phyloP scores from a whole-genome alignment of 2,797 vertebrate genomes.

The Hemibagrus guttatus region DNA sequence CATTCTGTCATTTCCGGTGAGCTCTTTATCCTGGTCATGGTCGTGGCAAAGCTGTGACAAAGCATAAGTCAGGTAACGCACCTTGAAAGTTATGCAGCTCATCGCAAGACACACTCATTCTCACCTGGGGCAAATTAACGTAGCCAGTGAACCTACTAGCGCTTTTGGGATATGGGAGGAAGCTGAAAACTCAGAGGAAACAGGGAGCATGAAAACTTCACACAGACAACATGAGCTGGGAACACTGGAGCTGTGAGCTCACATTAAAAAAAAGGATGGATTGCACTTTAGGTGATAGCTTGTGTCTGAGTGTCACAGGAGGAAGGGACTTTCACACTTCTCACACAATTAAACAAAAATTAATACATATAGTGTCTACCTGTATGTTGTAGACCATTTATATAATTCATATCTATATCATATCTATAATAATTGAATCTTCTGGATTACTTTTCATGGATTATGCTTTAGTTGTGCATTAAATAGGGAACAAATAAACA shows the following conservation, averaged over 20 bases:
- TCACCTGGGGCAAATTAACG: neutral
- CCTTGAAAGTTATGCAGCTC: neutral
- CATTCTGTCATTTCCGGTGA: neutral
- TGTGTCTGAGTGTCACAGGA: neutral
- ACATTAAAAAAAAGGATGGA: neutral
- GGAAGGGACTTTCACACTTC: no score
- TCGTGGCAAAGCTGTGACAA: neutral
- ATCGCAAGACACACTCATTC: neutral
- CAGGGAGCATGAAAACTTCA: neutral
- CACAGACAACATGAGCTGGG: neutral
- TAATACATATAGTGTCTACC: neutral
- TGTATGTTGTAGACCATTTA: neutral
- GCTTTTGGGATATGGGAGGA: neutral
- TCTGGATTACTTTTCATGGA: neutral
- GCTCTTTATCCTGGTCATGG: neutral
- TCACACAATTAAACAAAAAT: neutral
- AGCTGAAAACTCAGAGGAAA: constrained; percentile 8
- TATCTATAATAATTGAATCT: no score
- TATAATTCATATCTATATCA: no score
- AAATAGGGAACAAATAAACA: neutral
- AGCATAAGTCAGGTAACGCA: neutral
- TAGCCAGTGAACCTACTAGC: neutral
- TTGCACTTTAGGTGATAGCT: neutral
- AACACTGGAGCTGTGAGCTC: neutral
- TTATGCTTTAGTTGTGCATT: neutral